Conservation (phyloP, 1,140 invertebrate species). For the Drosophila guanche region DNA sequence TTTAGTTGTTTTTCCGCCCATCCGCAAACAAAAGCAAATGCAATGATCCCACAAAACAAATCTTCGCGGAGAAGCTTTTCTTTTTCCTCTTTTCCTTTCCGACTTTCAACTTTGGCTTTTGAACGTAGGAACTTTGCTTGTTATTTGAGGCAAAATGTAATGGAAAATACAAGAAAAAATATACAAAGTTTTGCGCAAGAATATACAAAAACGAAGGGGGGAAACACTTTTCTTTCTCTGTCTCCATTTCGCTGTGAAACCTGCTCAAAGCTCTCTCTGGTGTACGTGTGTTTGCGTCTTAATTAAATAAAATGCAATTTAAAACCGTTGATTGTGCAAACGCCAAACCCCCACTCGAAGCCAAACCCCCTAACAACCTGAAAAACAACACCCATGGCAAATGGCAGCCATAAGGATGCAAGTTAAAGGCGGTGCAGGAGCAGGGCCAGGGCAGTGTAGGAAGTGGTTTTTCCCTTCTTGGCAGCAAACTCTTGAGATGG, state of each 20-base stretch:
- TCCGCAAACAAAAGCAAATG: slow-evolving; percentile 21
- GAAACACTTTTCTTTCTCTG: not conserved
- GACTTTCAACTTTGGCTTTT: too few species aligned
- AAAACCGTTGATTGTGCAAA: slow-evolving; percentile 69
- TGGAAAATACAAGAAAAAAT: slow-evolving; percentile 12
- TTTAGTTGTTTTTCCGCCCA: not conserved
- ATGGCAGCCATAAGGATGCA: slow-evolving; percentile 63
- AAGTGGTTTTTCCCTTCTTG: slow-evolving; percentile 44
- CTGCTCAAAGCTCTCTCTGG: not conserved
- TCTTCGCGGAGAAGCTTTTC: slow-evolving; percentile 25
- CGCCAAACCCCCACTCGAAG: slow-evolving; percentile 24
- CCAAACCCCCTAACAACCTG: slow-evolving; percentile 46
- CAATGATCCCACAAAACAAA: slow-evolving; percentile 44
- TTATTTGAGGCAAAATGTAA: not conserved
- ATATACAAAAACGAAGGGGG: not conserved
- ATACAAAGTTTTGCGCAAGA: slow-evolving; percentile 31
- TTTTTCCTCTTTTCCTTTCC: too few species aligned
- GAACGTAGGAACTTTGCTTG: slow-evolving; percentile 25
- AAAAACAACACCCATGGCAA: slow-evolving; percentile 68
- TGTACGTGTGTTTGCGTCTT: slow-evolving; percentile 39
- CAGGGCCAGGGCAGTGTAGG: slow-evolving; percentile 1
- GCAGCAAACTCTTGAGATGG: slow-evolving; percentile 11
- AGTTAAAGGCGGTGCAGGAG: slow-evolving; percentile 29
- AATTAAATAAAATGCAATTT: slow-evolving; percentile 76
- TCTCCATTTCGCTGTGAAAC: slow-evolving; percentile 26